Percentiles rank a stretch among this genome's conserved stretches.
These are phyloP conservation scores for Grantiella picta DNA, from an alignment of 2,113 vertebrate species.

Conservation along the genomic window DNA sequence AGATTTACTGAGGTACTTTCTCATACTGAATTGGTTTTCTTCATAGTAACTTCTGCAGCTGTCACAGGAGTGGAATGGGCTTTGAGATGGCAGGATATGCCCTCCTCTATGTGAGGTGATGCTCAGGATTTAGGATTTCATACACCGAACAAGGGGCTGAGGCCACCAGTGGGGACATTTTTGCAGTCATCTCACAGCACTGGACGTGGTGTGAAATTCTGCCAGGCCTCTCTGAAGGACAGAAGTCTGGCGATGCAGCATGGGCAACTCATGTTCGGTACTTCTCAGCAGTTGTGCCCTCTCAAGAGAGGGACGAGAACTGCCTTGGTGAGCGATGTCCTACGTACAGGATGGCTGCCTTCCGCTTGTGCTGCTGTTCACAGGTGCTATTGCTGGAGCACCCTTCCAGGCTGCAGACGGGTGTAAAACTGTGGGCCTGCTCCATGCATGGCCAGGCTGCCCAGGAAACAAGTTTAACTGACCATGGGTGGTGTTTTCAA, in stretches of 20 bases:
- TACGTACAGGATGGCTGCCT: accelerated
- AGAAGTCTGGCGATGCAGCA: accelerated
- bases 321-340: neutral
- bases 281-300: neutral
- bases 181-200: neutral
- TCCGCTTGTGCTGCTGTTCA: neutral
- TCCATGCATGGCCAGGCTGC: neutral
- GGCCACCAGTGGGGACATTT: neutral
- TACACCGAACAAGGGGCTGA: neutral
- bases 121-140: neutral
- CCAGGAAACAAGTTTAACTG: neutral
- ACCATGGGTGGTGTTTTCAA: neutral
- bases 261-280: neutral
- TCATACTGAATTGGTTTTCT: neutral
- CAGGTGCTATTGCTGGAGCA: neutral
- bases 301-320: neutral
- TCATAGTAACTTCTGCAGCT: neutral
- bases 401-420: neutral
- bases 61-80: neutral
- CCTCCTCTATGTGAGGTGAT: neutral
- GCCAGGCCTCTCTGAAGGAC: neutral
- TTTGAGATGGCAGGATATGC: neutral
- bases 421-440: neutral
- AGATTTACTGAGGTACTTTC: neutral
- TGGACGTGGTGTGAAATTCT: neutral